Conservation (phyloP, 2,113 vertebrate species). For the Corvus cornix region DNA sequence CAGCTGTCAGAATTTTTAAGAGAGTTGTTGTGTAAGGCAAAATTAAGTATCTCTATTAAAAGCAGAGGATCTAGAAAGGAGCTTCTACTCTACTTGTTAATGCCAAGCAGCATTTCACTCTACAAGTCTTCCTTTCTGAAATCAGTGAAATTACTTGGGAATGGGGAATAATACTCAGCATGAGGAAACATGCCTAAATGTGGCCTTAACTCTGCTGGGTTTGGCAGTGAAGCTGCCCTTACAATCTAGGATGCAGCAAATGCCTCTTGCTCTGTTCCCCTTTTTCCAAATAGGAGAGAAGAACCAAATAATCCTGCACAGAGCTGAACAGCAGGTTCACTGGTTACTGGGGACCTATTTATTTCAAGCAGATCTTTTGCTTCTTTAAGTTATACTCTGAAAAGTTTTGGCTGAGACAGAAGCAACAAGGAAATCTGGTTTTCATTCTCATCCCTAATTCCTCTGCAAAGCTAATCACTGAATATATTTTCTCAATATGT, state of each 20-base stretch:
- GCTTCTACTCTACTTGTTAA: neutral
- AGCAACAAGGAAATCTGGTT: neutral
- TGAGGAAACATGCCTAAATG: neutral
- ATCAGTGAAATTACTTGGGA: neutral
- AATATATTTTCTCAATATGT: neutral
- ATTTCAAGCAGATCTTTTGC: neutral
- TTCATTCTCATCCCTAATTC: neutral
- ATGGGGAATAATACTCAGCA: neutral
- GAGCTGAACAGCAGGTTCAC: neutral
- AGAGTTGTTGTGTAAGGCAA: neutral
- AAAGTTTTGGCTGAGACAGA: neutral
- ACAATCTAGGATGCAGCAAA: neutral
- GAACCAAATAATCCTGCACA: neutral
- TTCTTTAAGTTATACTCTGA: neutral
- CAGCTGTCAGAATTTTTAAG: slow-evolving; percentile 33
- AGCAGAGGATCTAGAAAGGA: neutral
- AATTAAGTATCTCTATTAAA: slow-evolving; percentile 60
- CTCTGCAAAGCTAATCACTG: neutral
- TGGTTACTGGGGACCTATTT: neutral
- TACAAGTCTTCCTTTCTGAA: neutral
- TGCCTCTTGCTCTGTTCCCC: neutral
- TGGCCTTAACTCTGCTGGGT: neutral
- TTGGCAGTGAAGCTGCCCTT: neutral
- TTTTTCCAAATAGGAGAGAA: neutral
- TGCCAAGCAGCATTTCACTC: neutral